Base-by-base conservation (phyloP, 2,113 vertebrate species). In the Hippocampus mohnikei region DNA sequence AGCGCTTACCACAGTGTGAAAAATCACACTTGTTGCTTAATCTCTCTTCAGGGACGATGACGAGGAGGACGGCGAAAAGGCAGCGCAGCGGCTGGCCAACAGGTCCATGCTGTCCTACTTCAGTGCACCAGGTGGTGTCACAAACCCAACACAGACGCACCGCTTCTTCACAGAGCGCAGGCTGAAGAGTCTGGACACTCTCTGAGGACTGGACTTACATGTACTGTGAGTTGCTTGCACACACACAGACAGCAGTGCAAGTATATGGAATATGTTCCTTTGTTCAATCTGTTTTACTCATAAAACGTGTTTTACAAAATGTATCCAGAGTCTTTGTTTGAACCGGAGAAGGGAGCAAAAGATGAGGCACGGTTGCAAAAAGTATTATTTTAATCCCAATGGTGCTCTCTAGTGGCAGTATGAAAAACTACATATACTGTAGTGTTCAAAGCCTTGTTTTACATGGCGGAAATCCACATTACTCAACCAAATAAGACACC, bases 151-250 rank as follows among this genome's bases (percentile, higher is more conserved):
- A 37, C 5, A 89, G 61, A 75, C 86, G 1, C 94, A 97, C 78
- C 92, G 94, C 9, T 97, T 93, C 89, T 95, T 97, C 86, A 85
- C 89, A 0, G 95, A 97, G 46, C 84, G 94, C 18, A 90, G 90
- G 72, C 90, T 97, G 78, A 90, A 91, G 83, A 82, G 90, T 10
- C 83, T 94, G 9, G 61, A 83, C 76, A 69, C 81, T 8, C 88
- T 93, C 67, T 93, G 74, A 92, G 66, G 65, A 61, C 20, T 1
- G 60, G 68, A 70, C 58, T 21, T 42, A 11, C 21, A 11, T 56
- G 50, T 29, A 48, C 58, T 41, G 27, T 61, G 61, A 42, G 37
- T 63, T 41, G 61, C 21, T 40, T 63, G 20, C 20, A n/a, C 21
- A n/a, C 60, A 41, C 37, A 42, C 33, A 65, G 40, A n/a, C 42